These are phyloP conservation scores for Noturus placidus DNA, from an alignment of 2,113 vertebrate species.

Conservation along the genomic window DNA sequence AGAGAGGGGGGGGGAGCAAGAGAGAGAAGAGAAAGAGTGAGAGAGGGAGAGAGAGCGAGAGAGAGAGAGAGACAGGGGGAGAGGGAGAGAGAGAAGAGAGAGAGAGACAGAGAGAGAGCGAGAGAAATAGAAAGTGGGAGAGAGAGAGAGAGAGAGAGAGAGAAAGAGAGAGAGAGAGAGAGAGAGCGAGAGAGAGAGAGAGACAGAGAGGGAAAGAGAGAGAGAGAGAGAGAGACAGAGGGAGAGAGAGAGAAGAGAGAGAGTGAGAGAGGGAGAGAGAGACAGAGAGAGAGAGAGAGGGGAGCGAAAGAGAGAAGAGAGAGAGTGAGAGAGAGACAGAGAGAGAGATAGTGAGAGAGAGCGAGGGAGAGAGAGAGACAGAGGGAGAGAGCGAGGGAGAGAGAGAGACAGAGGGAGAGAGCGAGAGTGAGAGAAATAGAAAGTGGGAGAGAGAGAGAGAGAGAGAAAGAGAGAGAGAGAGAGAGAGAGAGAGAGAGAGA, in stretches of 20 bases:
- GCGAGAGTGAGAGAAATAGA: constrained; percentile 2
- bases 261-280: background rate
- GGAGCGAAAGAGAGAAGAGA: constrained; percentile 1
- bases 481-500: no score
- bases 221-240: background rate
- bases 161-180: no score
- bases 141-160: no score
- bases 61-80: constrained; percentile 13
- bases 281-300: constrained; percentile 5
- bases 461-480: no score
- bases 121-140: no score
- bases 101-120: no score
- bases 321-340: constrained; percentile 14
- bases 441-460: no score
- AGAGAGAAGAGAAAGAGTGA: constrained; percentile 26
- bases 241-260: background rate
- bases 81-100: no score
- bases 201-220: no score
- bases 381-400: constrained; percentile 20
- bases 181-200: no score
- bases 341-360: constrained; percentile 5
- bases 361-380: no score
- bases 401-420: background rate
- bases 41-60: background rate
- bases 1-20: background rate